Evolutionary conservation across 2,888 invertebrate genomes (phyloP).

Genomic region (Physocephala rufipes): DNA sequence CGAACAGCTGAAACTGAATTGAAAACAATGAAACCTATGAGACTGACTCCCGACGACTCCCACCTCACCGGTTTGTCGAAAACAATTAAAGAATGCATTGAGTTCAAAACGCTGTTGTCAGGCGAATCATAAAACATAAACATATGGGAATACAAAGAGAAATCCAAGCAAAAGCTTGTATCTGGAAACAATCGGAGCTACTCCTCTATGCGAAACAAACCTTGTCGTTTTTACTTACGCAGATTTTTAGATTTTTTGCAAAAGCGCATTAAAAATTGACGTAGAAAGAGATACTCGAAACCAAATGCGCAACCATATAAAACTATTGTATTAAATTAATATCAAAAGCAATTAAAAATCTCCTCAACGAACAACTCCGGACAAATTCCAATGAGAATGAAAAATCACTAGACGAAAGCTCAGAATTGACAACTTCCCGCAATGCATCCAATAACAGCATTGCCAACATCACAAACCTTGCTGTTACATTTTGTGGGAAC

Average conservation of each 20-base stretch:
- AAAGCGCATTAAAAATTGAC: neutral
- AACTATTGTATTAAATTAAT: neutral
- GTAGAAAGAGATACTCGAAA: neutral
- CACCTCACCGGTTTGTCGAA: neutral
- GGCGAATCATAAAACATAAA: constrained; percentile 28
- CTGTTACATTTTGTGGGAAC: no score
- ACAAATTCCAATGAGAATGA: neutral
- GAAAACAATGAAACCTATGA: constrained; percentile 5
- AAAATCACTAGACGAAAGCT: neutral
- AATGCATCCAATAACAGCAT: neutral
- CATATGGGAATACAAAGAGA: constrained; percentile 14
- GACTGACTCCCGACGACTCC: constrained; percentile 5
- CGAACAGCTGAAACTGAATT: neutral
- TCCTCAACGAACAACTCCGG: neutral
- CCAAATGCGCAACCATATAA: neutral
- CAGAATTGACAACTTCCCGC: neutral
- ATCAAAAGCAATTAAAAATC: neutral
- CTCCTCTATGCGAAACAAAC: no score
- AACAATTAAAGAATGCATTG: constrained; percentile 2
- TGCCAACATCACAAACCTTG: neutral
- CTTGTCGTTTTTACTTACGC: neutral
- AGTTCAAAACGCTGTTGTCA: constrained; percentile 29
- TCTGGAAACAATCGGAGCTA: neutral
- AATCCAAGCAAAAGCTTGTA: constrained; percentile 16
- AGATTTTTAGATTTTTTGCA: neutral